phyloP scores from a whole-genome alignment of 2,888 invertebrate genomes.

The Tenthredo distinguenda region DNA sequence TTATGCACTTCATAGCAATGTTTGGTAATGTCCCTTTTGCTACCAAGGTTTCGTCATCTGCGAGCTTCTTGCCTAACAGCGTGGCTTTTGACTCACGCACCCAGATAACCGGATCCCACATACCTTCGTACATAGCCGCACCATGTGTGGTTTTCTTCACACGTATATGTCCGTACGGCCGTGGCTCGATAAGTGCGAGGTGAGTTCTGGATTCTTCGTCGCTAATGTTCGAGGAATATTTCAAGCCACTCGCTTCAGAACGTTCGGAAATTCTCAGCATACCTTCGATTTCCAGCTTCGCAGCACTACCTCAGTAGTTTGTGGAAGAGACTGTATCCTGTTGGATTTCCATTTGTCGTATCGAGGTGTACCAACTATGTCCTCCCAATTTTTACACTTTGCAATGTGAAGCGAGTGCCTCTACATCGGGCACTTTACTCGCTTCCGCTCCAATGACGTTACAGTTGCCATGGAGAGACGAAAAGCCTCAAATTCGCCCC shows the following conservation, averaged over 20 bases:
- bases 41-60: background rate
- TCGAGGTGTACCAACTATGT: background rate
- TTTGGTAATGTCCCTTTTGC: background rate
- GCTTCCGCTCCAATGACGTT: background rate
- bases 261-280: background rate
- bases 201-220: background rate
- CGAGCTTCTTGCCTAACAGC: background rate
- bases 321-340: background rate
- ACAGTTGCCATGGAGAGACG: background rate
- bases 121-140: background rate
- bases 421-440: background rate
- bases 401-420: background rate
- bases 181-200: background rate
- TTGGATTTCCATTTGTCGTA: background rate
- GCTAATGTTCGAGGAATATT: background rate
- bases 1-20: background rate
- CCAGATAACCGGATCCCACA: background rate
- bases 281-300: background rate
- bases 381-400: background rate
- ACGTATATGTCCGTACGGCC: background rate
- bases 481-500: background rate
- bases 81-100: background rate
- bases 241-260: background rate
- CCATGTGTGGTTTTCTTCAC: background rate
- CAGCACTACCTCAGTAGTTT: background rate